Evolutionary conservation across 2,888 invertebrate genomes (phyloP).

Genomic region (Sphaerophoria taeniata): DNA sequence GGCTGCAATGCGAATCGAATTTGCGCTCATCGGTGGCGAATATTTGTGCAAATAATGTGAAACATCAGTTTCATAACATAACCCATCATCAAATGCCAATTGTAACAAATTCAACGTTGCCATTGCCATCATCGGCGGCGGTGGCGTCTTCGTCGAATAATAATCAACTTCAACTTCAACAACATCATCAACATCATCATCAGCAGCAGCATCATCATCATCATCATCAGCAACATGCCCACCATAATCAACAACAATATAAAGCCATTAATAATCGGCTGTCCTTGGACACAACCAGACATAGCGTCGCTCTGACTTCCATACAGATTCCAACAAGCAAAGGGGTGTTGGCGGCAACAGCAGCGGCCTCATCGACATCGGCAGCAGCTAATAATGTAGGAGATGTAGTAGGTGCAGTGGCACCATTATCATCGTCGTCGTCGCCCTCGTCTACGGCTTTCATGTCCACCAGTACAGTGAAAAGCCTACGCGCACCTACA

Average conservation of each 20-base stretch:
- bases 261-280: conserved; percentile 75
- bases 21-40: conserved; percentile 89
- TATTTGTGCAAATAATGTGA: conserved; percentile 80
- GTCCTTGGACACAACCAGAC: conserved; percentile 78
- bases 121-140: conserved; percentile 29
- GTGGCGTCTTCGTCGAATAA: conserved; percentile 45
- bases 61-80: conserved; percentile 80
- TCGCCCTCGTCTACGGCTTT: conserved; percentile 74
- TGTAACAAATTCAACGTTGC: conserved; percentile 67
- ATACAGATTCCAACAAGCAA: conserved; percentile 75
- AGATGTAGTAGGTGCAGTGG: conserved; percentile 75
- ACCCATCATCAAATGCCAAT: conserved; percentile 76
- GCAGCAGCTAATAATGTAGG: conserved; percentile 72
- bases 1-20: conserved; percentile 93
- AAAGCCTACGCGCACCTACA: conserved; percentile 70
- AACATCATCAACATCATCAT: conserved; percentile 71
- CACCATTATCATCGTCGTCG: conserved; percentile 75
- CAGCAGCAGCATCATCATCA: conserved; percentile 60
- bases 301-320: conserved; percentile 77
- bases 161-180: conserved; percentile 67
- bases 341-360: conserved; percentile 77
- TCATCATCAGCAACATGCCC: conserved; percentile 69
- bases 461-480: conserved; percentile 75
- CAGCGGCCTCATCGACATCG: conserved; percentile 75
- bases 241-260: conserved; percentile 71